Conservation (phyloP, 2,797 vertebrate genomes). For the Tarsius wallacei region DNA sequence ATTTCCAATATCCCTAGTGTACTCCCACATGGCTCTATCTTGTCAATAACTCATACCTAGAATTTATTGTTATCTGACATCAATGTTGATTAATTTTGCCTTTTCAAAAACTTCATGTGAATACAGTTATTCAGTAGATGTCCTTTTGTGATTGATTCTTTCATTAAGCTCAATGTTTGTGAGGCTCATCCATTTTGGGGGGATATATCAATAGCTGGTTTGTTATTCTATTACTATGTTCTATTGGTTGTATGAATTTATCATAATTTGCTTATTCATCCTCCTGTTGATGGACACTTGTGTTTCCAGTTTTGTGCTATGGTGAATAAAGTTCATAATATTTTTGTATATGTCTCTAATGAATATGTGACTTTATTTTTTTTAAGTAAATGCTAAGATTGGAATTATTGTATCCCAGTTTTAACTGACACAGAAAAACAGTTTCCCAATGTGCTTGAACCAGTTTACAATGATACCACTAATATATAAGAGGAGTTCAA, state of each 20-base stretch:
- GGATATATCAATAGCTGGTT: neutral
- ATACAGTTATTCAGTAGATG: neutral
- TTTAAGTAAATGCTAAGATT: slow-evolving; percentile 10
- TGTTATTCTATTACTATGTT: neutral
- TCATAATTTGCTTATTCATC: neutral
- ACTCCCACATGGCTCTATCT: neutral
- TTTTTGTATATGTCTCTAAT: slow-evolving; percentile 40
- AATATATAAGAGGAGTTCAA: neutral
- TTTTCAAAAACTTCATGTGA: neutral
- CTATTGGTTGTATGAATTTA: neutral
- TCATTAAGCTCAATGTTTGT: slow-evolving; percentile 36
- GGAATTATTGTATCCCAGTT: slow-evolving; percentile 26
- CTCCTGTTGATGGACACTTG: neutral
- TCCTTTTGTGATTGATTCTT: neutral
- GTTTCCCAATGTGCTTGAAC: slow-evolving; percentile 39
- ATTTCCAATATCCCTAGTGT: neutral
- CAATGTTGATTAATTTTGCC: neutral
- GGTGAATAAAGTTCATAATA: slow-evolving; percentile 12
- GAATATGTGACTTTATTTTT: neutral
- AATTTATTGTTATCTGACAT: neutral
- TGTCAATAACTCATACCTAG: neutral
- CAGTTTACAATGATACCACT: neutral
- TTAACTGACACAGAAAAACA: neutral
- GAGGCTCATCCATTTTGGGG: neutral
- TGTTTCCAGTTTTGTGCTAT: neutral